Evolutionary conservation across 2,888 invertebrate species (phyloP), one percentile per base, ranked within the genome.

Genomic region (Brachyptera putata): DNA sequence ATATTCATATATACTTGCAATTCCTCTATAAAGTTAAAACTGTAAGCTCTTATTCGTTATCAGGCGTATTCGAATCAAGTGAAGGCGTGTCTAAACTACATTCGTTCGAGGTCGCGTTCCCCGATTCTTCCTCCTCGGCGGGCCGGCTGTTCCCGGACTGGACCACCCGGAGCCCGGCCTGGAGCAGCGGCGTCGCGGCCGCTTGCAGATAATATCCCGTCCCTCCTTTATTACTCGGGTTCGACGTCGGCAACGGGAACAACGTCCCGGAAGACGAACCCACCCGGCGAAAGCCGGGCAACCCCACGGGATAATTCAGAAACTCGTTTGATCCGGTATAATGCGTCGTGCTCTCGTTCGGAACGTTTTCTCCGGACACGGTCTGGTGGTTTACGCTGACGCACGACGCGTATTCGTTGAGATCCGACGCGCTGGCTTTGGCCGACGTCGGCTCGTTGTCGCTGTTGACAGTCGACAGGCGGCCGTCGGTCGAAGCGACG

Each of bases 181-280:
- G 63, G n/a, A 64, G 60, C 16, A 63, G 41, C 14, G 64, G 63
- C 7, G 64, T 63, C n/a, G 58, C 61, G 7, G 63, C 63, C 14
- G 64, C 61, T 36, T 64, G 64, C 37, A 64, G 60, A 48, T 64
- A 64, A 34, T 64, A 64, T 3, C 64, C 61, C 9, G 63, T 57
- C 18, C 56, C 43, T 5, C 24, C 30, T 7, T 26, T 46, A 9
- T n/a, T n/a, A n/a, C n/a, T n/a, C n/a, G n/a, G n/a, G 59, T n/a
- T 9, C 43, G 26, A 13, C 39, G 46, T 53, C 46, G 61, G 41
- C 30, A 60, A 58, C 9, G 59, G 22, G 36, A 61, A 48, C 4
- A 48, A 34, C 16, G 55, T 56, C 9, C 62, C 59, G 9, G 61
- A 59, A 3, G 39, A 50, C 7, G 64, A 58, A 1, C 57, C 49